phyloP scores from a whole-genome alignment of 2,113 vertebrate species.

The Scomber colias region DNA sequence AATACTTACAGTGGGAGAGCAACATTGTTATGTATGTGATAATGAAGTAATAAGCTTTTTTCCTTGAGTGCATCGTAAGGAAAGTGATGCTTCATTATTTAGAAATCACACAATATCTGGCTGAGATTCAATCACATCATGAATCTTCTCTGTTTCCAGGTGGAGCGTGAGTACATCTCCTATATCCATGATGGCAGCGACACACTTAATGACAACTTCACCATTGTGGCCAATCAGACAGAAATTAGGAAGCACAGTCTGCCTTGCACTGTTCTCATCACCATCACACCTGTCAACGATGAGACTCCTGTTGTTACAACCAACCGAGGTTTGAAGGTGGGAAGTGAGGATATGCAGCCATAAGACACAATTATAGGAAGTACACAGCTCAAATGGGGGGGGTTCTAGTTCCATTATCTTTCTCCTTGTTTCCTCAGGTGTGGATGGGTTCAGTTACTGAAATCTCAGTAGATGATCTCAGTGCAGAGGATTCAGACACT shows the following conservation, averaged over 20 bases:
- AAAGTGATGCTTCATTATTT: too few relatives aligned
- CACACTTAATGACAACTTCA: constrained; percentile 87
- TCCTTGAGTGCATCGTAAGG: too few relatives aligned
- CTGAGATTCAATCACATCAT: too few relatives aligned
- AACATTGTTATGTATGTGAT: too few relatives aligned
- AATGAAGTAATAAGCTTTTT: too few relatives aligned
- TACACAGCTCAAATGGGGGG: neutral
- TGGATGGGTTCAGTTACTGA: constrained; percentile 89
- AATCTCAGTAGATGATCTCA: constrained; percentile 86
- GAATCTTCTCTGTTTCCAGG: constrained; percentile 72
- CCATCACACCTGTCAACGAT: constrained; percentile 87
- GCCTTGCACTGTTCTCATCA: constrained; percentile 83
- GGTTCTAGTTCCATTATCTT: too few relatives aligned
- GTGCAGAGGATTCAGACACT: constrained; percentile 88
- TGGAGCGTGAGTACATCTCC: constrained; percentile 88
- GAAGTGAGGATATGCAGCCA: constrained; percentile 8
- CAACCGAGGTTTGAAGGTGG: constrained; percentile 89
- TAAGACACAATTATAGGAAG: neutral
- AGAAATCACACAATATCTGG: too few relatives aligned
- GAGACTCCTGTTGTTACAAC: constrained; percentile 85
- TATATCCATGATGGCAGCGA: constrained; percentile 91
- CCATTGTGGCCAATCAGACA: constrained; percentile 86
- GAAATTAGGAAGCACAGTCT: constrained; percentile 88
- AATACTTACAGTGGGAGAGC: too few relatives aligned
- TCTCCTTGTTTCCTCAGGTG: constrained; percentile 76